phyloP scores from a whole-genome alignment of 1,140 invertebrate genomes.

The Lasioglossum baleicum region DNA sequence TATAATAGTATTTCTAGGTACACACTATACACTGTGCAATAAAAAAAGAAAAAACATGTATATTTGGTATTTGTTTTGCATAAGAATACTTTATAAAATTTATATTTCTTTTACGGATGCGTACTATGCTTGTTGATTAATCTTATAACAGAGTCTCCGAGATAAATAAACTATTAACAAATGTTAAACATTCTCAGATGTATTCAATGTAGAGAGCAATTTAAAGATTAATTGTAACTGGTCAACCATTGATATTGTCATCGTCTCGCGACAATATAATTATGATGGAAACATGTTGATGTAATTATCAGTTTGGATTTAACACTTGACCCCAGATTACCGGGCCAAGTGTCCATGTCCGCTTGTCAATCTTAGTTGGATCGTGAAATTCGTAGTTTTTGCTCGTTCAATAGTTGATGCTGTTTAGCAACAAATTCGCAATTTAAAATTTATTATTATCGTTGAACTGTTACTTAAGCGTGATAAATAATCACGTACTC shows the following conservation, averaged over 20 bases:
- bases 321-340: slow-evolving; percentile 73
- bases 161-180: slow-evolving; percentile 1
- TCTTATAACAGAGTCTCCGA: not conserved
- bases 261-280: not conserved
- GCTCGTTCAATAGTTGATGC: slow-evolving; percentile 26
- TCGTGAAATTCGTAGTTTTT: slow-evolving; percentile 61
- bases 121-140: not conserved
- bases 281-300: not conserved
- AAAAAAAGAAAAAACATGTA: not conserved
- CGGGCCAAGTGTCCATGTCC: slow-evolving; percentile 59
- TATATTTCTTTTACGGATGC: not conserved
- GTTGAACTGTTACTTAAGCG: not conserved
- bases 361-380: slow-evolving; percentile 64
- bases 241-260: slow-evolving; percentile 2
- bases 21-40: not conserved
- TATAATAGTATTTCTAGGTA: slow-evolving; percentile 5
- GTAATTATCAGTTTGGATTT: slow-evolving; percentile 70
- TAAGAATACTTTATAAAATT: not conserved
- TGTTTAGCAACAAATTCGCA: slow-evolving; percentile 38
- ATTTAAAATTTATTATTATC: not conserved
- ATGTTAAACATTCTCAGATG: not conserved
- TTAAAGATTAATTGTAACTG: not conserved
- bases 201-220: not conserved
- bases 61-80: too few species aligned
- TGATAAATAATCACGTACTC: not conserved